Percentiles rank a stretch among this genome's conserved stretches.
These are phyloP conservation scores for Drosophila nr. fundita DNA, from an alignment of 2,888 invertebrate genomes.

Conservation along the genomic window DNA sequence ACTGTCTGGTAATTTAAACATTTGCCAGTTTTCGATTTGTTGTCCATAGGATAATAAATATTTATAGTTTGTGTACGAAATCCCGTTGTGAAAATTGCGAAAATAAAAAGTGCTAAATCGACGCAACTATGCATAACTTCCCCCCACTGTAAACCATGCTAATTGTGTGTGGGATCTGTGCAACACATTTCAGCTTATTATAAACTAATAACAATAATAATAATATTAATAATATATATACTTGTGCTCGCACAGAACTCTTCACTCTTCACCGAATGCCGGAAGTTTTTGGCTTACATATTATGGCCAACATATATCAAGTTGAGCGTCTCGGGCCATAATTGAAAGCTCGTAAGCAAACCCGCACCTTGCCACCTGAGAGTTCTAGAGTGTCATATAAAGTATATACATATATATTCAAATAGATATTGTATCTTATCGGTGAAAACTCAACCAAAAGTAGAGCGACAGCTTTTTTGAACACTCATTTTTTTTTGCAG, in stretches of 20 bases:
- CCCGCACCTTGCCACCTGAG: background rate
- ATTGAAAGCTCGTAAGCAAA: slow-evolving; percentile 24
- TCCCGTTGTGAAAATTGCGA: background rate
- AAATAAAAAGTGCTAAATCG: slow-evolving; percentile 3
- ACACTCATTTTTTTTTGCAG: background rate
- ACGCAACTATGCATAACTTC: slow-evolving; percentile 14
- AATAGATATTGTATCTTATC: slow-evolving; percentile 27
- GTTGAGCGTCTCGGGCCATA: slow-evolving; percentile 12
- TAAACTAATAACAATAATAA: slow-evolving; percentile 8
- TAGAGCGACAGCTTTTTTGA: background rate
- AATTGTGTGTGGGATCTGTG: slow-evolving; percentile 53
- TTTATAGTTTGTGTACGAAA: slow-evolving; percentile 1
- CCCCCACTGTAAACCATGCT: slow-evolving; percentile 23
- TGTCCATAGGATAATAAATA: slow-evolving; percentile 10
- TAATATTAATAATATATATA: background rate
- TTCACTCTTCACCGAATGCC: slow-evolving; percentile 5
- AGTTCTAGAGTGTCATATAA: slow-evolving; percentile 9
- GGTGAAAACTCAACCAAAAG: background rate
- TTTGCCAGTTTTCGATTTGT: slow-evolving; percentile 1
- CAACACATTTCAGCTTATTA: slow-evolving; percentile 34
- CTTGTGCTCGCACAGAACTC: background rate
- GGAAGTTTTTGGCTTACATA: slow-evolving; percentile 19
- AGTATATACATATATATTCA: background rate
- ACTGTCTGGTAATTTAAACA: background rate
- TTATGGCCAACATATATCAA: slow-evolving; percentile 34